Percentiles rank a stretch among this genome's conserved stretches.
phyloP scores from a whole-genome alignment of 2,113 vertebrate genomes.

The Sakesphorus luctuosus region DNA sequence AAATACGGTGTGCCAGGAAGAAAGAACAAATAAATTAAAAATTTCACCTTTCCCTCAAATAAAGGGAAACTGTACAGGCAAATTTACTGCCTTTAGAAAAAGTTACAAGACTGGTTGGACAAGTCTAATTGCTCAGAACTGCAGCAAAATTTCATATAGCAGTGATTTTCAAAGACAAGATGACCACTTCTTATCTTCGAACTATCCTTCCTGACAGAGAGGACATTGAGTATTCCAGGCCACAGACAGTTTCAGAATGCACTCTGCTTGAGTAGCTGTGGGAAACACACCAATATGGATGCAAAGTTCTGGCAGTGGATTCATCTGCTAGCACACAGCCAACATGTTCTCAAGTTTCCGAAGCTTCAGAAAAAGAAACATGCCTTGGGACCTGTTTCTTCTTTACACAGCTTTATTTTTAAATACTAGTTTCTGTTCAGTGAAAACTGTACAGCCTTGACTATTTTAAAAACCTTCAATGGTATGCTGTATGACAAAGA shows the following conservation, averaged over 20 bases:
- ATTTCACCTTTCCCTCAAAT: conserved; percentile 1
- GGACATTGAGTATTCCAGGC: background rate
- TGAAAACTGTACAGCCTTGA: conserved; percentile 51
- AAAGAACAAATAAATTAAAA: background rate
- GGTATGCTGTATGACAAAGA: conserved; percentile 48
- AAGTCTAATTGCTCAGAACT: background rate
- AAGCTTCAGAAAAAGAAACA: conserved; percentile 38
- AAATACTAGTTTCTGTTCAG: conserved; percentile 59
- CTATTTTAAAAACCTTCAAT: conserved; percentile 68
- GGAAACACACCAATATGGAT: background rate
- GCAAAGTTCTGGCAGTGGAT: conserved; percentile 13
- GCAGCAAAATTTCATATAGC: background rate
- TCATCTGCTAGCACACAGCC: conserved; percentile 24
- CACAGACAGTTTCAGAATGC: background rate
- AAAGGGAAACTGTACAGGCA: background rate
- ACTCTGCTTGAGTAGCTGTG: background rate
- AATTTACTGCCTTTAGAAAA: background rate
- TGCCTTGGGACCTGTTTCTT: conserved; percentile 58
- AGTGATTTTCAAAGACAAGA: background rate
- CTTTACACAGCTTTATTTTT: conserved; percentile 59
- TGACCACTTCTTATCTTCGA: background rate
- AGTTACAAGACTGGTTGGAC: background rate
- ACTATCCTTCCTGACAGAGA: background rate
- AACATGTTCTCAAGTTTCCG: conserved; percentile 12
- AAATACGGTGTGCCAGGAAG: background rate